Evolutionary conservation across 2,888 invertebrate species (phyloP), one percentile per base, ranked within the genome.

Genomic region (Brachyopa scutellaris): DNA sequence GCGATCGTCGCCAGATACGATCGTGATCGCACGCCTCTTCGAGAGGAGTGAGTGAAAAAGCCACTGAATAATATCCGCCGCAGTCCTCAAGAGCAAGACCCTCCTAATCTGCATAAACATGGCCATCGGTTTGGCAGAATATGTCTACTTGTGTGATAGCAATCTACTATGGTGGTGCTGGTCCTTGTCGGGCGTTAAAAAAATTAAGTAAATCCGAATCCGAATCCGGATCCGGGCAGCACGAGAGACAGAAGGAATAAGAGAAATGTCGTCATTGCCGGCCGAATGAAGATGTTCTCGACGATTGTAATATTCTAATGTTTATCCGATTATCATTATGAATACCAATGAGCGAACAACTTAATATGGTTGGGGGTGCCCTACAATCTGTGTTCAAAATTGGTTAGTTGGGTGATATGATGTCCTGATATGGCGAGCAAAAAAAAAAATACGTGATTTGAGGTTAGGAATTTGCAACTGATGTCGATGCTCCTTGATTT

Each of bases 341-440:
- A 85, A 85, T 85, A 86, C 85, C 85, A 86, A 85, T 82, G 82
- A 85, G 85, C 53, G 38, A 82, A 86, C 85, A 85, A 85, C 86
- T 86, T 85, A 86, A 86, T 85, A 85, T 84, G 78, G 82, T 38
- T n/a, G n/a, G n/a, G 8, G 15, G 0, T 70, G 72, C 59, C 29
- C 66, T 36, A 57, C 47, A 66, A 64, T 72, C 66, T 69, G 29
- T 17, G 69, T 13, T 66, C n/a, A 19, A 64, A n/a, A 3, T 26
- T 6, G 26, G 26, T n/a, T 31, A 26, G 19, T 11, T 40, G 7
- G 31, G 23, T 26, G 5, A 15, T 23, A 33, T 17, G 11, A 6
- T 13, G 8, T 11, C 26, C 19, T 38, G 15, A 21, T 38, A 45
- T 11, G 15, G 29, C 33, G 42, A 15, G 17, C 15, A 47, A 36